Evolutionary conservation across 1,140 invertebrate genomes (phyloP).

Genomic region (Brachionus manjavacas): DNA sequence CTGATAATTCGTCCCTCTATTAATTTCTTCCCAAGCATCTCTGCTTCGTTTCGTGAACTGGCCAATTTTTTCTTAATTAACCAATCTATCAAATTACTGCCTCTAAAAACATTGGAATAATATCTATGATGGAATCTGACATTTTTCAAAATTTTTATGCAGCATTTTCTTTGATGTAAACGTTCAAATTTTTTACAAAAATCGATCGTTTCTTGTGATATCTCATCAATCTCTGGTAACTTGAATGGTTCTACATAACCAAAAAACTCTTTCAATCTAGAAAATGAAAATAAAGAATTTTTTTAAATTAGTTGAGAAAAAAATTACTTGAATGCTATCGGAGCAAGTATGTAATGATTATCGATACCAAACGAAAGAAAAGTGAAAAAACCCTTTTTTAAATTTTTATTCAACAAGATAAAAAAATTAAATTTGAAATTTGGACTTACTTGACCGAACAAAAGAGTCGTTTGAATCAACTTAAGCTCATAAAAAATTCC

Average conservation of each 20-base stretch:
- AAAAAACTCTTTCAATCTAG: constrained; percentile 5
- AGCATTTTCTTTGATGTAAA: constrained; percentile 76
- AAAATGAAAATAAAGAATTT: background rate
- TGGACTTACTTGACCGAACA: constrained; percentile 68
- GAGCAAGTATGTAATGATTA: constrained; percentile 67
- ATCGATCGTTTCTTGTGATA: constrained; percentile 70
- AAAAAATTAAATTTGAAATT: constrained; percentile 56
- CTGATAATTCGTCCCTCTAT: constrained; percentile 74
- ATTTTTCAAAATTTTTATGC: constrained; percentile 70
- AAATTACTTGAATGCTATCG: constrained; percentile 63
- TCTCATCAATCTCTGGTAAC: background rate
- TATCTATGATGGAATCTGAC: constrained; percentile 59
- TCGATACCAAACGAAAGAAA: constrained; percentile 77
- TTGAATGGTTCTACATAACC: constrained; percentile 3
- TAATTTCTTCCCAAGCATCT: constrained; percentile 74
- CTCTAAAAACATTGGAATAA: constrained; percentile 70
- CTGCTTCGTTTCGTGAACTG: constrained; percentile 69
- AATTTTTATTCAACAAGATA: background rate
- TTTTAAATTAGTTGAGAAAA: background rate
- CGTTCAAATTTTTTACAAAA: constrained; percentile 81
- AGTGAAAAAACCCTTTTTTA: constrained; percentile 55
- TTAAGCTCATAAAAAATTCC: constrained; percentile 57
- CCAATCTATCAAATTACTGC: constrained; percentile 78
- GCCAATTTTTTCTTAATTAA: constrained; percentile 72
- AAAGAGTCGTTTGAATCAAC: constrained; percentile 72